Evolutionary conservation across 2,888 invertebrate genomes (phyloP).

Genomic region (Cantharis lateralis): DNA sequence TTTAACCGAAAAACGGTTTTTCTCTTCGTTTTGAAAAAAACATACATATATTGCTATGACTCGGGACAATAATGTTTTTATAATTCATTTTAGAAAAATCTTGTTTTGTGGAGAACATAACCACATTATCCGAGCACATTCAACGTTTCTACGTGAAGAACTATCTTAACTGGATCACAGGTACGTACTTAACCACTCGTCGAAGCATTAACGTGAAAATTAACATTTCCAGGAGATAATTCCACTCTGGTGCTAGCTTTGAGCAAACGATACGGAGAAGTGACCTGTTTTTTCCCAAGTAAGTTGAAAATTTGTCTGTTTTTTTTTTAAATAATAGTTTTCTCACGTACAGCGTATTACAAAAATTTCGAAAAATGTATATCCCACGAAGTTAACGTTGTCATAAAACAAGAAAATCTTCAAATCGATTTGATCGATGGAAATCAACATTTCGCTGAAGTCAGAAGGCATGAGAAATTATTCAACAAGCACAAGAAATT

Average conservation of each 20-base stretch:
- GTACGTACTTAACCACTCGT: neutral
- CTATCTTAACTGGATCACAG: neutral
- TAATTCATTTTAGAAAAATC: neutral
- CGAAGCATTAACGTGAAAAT: neutral
- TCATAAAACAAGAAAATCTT: neutral
- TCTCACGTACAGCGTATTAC: neutral
- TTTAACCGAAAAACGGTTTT: no score
- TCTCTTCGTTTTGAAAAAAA: no score
- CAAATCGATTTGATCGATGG: neutral
- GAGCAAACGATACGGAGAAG: neutral
- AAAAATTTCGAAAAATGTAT: neutral
- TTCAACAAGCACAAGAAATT: neutral
- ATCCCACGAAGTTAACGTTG: neutral
- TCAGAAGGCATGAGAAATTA: neutral
- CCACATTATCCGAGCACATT: neutral
- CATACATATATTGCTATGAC: no score
- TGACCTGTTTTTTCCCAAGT: neutral
- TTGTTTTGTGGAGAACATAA: neutral
- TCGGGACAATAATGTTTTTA: neutral
- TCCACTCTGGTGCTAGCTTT: neutral
- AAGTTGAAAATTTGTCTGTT: neutral
- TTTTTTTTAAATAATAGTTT: neutral
- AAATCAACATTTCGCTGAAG: neutral
- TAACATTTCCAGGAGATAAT: neutral
- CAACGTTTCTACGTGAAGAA: neutral